Evolutionary conservation across 2,797 vertebrate species (phyloP), one percentile per base, ranked within the genome.

Genomic region (Toxotes lorentzi): DNA sequence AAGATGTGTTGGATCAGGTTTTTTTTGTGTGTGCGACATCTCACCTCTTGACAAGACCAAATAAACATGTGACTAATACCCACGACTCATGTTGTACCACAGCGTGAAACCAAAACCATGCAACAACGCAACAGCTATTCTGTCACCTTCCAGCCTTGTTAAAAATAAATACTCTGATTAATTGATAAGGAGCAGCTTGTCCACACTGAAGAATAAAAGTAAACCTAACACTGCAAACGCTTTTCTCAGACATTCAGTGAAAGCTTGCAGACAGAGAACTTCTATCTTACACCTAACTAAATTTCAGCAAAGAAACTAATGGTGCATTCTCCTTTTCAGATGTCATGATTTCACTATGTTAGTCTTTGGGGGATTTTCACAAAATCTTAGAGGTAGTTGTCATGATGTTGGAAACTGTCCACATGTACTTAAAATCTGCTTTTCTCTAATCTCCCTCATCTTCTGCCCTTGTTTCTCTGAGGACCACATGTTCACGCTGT

Each of bases 21-120:
- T 54, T 74, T 40, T 82, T 40, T 62, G 74, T 84, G 70, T 91
- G 84, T 93, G 88, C 81, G 89, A 85, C 87, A 32, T 89, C 84
- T 92, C 91, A 78, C 86, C 88, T 91, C 81, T 89, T 89, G 83
- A 92, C 87, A 91, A 92, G 91, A 94, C 93, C 92, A 94, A 94
- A 93, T 94, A 93, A 93, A 93, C 78, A 86, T 70, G 30, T 90
- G 64, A 92, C 79, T 89, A 88, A 91, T 80, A 87, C 58, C 45
- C 68, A 66, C 12, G 79, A 51, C 85, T 91, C 85, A n/a, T 89
- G 85, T 87, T 86, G 78, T 89, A 59, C 79, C 56, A 65, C 56
- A 84, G 54, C 76, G 61, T 79, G 27, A 76, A 85, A 81, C 73
- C 71, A 83, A 88, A 81, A 78, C 72, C 12, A 41, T 7, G 12